These are phyloP conservation scores for Drosophila parthenogenetica DNA, from an alignment of 2,888 invertebrate genomes.

Conservation along the genomic window DNA sequence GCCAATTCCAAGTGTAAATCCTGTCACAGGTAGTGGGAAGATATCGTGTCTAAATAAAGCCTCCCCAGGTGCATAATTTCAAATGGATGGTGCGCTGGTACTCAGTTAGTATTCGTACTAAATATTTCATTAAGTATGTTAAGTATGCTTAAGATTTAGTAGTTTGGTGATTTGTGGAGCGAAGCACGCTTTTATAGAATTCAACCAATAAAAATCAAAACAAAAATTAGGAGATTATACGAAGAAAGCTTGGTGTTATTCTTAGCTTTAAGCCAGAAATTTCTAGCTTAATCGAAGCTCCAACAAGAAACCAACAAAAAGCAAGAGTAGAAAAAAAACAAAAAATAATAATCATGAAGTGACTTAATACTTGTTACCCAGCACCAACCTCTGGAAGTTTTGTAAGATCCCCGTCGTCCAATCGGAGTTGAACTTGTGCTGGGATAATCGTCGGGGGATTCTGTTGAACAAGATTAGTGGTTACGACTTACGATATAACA, in stretches of 20 bases:
- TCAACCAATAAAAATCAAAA: neutral
- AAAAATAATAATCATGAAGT: conserved; percentile 17
- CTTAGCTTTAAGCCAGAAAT: conserved; percentile 1
- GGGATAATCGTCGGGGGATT: conserved; percentile 85
- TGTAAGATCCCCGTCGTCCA: conserved; percentile 94
- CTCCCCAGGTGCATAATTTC: conserved; percentile 42
- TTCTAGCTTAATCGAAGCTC: conserved; percentile 1
- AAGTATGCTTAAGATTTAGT: conserved; percentile 29
- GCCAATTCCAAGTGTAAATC: conserved; percentile 9
- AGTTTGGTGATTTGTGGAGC: conserved; percentile 41
- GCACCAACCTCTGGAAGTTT: conserved; percentile 93
- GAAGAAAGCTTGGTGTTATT: conserved; percentile 28
- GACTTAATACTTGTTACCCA: conserved; percentile 64
- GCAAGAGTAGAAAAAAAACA: conserved; percentile 48
- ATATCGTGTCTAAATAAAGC: neutral
- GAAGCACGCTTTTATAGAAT: conserved; percentile 27
- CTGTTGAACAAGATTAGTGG: conserved; percentile 81
- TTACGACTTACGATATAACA: conserved; percentile 53
- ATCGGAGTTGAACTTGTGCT: conserved; percentile 88
- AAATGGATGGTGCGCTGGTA: conserved; percentile 29
- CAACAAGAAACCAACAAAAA: conserved; percentile 31
- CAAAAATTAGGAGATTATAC: neutral
- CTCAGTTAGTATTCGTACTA: conserved; percentile 29
- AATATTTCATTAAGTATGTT: conserved; percentile 28
- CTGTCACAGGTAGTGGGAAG: neutral